Conservation (phyloP, 1,140 invertebrate species). For the Macrobrachium nipponense region DNA sequence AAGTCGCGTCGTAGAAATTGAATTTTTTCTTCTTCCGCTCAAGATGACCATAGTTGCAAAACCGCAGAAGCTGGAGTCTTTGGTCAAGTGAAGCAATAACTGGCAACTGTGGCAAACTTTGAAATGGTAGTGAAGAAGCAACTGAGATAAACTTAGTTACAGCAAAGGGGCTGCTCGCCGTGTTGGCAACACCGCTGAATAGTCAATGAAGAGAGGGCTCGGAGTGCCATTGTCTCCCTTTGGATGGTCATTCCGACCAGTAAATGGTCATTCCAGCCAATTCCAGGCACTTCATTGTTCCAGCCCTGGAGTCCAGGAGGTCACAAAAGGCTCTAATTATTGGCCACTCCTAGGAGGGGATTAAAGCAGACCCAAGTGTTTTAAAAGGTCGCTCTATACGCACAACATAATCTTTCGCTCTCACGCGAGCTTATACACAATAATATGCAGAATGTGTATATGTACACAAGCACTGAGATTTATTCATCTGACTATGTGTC, state of each 20-base stretch:
- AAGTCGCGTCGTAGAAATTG: too few relatives aligned
- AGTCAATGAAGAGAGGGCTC: constrained; percentile 56
- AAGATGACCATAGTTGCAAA: too few relatives aligned
- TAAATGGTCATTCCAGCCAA: constrained; percentile 61
- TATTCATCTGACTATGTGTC: too few relatives aligned
- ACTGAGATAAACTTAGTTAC: constrained; percentile 44
- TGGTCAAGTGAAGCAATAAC: background rate
- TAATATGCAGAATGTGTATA: too few relatives aligned
- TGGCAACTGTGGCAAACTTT: constrained; percentile 4
- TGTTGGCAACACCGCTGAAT: constrained; percentile 56
- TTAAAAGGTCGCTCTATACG: constrained; percentile 2
- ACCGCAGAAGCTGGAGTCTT: background rate
- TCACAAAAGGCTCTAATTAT: constrained; percentile 59
- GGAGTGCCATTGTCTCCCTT: constrained; percentile 55
- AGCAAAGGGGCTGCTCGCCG: constrained; percentile 6
- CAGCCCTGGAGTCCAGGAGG: constrained; percentile 50
- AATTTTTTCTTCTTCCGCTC: too few relatives aligned
- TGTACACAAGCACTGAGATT: too few relatives aligned
- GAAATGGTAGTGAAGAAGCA: background rate
- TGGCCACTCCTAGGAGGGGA: constrained; percentile 53
- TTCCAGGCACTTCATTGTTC: constrained; percentile 60
- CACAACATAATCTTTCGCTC: too few relatives aligned
- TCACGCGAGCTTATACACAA: too few relatives aligned
- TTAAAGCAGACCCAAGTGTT: constrained; percentile 48
- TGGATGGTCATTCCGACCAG: constrained; percentile 58